Base-by-base conservation (phyloP, 2,888 invertebrate genomes). In the Tolmerus cingulatus region DNA sequence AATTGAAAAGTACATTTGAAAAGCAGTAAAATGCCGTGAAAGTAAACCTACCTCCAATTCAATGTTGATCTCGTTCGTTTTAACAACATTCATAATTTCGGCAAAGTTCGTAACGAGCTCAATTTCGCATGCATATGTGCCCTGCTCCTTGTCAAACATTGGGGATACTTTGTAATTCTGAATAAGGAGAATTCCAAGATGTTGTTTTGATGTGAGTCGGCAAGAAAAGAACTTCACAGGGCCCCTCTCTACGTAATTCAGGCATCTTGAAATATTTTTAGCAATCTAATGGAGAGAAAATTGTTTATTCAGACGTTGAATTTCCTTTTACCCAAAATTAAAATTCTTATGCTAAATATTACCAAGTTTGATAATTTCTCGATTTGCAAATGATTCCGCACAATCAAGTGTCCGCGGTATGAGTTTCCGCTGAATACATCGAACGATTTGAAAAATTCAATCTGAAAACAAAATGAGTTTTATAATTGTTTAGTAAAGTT, bases 351-450 rank as follows among this genome's bases (percentile, higher is more conserved):
- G 34, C 66, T 23, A 3, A 43, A 57, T 77, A 90, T 91, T 90
- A 92, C 92, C 91, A 93, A 90, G 90, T 93, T 93, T 89, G 91
- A 91, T 88, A 90, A 90, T 90, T 93, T 93, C 89, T 92, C 92
- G 87, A 90, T 89, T 91, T 93, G 93, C 84, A 92, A 89, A 90
- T 93, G 92, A 91, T 93, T 92, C 88, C 92, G 91, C 87, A 93
- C 89, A 88, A 92, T 90, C 88, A 93, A 90, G 89, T 91, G 90
- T 81, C 90, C 92, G 77, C 90, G 90, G 90, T 92, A 92, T 82
- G 90, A 90, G 86, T 91, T 90, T 82, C 92, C 92, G 89, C 92
- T 92, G 89, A 92, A 92, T 90, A 92, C 91, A 89, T 93, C 92
- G 90, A 91, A 90, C 5, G 91, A 90, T 90, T 92, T 92, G 87